A percentile compares a stretch with the other conserved stretches of the same genome.
Conservation (phyloP, 1,140 invertebrate genomes). For the Drosophila persimilis region DNA sequence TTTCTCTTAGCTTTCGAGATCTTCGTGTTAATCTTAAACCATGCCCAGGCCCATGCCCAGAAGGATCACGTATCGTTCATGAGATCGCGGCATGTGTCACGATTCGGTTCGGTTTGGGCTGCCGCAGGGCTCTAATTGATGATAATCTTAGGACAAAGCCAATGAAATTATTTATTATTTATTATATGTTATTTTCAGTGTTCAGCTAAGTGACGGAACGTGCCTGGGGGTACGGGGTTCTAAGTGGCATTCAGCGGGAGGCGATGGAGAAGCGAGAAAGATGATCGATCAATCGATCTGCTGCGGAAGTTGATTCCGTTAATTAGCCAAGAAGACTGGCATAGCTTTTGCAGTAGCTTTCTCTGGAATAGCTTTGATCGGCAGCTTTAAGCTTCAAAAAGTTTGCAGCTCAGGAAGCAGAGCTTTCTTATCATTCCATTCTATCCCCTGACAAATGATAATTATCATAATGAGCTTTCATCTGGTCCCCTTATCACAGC, state of each 20-base stretch:
- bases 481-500: conserved; percentile 1
- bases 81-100: conserved; percentile 38
- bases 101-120: conserved; percentile 6
- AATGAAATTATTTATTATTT: neutral
- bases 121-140: conserved; percentile 26
- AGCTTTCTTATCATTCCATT: no score
- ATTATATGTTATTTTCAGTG: conserved; percentile 26
- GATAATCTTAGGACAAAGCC: conserved; percentile 1
- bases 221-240: conserved; percentile 3
- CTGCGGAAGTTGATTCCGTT: conserved; percentile 28
- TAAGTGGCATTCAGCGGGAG: conserved; percentile 11
- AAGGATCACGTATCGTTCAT: conserved; percentile 40
- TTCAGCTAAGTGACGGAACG: conserved; percentile 37
- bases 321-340: conserved; percentile 17
- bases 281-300: conserved; percentile 8
- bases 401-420: no score
- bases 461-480: conserved; percentile 8
- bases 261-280: conserved; percentile 1
- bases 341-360: neutral
- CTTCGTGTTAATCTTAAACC: neutral
- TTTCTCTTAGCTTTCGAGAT: neutral
- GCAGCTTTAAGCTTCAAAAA: no score
- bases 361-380: neutral
- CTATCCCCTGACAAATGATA: neutral
- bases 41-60: conserved; percentile 13